A percentile compares a stretch with the other conserved stretches of the same genome.
Evolutionary conservation across 1,140 invertebrate species (phyloP).

Genomic region (Solenopsis fugax): DNA sequence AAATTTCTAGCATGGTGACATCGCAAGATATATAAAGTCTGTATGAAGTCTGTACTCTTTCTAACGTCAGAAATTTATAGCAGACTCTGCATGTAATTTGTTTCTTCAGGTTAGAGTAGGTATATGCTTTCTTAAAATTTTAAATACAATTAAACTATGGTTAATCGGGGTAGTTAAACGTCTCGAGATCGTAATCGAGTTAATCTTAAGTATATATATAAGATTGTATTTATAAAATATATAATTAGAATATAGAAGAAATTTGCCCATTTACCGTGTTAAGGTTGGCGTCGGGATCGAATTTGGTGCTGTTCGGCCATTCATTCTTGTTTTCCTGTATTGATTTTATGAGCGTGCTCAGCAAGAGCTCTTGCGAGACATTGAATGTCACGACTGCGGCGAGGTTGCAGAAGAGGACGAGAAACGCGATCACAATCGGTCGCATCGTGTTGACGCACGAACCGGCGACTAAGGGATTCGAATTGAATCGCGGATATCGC

Average conservation of each 20-base stretch:
- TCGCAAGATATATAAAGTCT: too few relatives aligned
- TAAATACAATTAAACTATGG: too few relatives aligned
- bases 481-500: background rate
- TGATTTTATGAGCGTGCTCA: background rate
- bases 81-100: too few relatives aligned
- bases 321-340: background rate
- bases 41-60: too few relatives aligned
- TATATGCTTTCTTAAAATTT: too few relatives aligned
- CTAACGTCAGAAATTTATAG: too few relatives aligned
- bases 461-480: background rate
- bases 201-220: too few relatives aligned
- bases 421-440: background rate
- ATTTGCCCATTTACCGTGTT: conserved; percentile 47
- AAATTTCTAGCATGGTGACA: too few relatives aligned
- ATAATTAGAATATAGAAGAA: background rate
- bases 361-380: background rate
- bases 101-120: too few relatives aligned
- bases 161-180: too few relatives aligned
- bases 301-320: background rate
- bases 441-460: background rate
- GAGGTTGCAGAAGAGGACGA: background rate
- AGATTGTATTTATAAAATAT: background rate
- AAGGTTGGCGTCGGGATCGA: conserved; percentile 18
- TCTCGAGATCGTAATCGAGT: too few relatives aligned
- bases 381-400: background rate